Evolutionary conservation across 1,140 invertebrate genomes (phyloP), one percentile per base, ranked within the genome.

Genomic region (Zaprionus lachaisei): DNA sequence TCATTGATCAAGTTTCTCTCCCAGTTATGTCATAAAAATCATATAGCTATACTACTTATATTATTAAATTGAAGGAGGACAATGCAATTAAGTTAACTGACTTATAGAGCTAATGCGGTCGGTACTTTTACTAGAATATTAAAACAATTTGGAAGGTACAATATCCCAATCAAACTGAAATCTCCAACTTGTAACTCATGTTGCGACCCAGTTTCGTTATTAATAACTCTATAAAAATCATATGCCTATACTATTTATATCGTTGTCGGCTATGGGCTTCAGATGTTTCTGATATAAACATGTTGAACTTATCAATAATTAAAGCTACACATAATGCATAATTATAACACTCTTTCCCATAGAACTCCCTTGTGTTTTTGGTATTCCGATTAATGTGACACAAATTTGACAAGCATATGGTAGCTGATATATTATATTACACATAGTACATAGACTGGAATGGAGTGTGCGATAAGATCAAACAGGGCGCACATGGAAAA

Each of bases 351-450:
- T 58, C 22, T 20, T 12, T 1, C 47, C 12, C 47, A 12, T 41
- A 41, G 38, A 20, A 24, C 12, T 20, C 0, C 4, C 20, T 4
- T 5, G 9, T 51, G 14, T 51, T 14, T 51, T 14, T 24, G 20
- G 47, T 20, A 24, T 22, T 5, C 4, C 47, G 77, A 69, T 81
- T 81, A 81, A 81, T 81, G 77, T 81, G 80, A 81, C 80, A 80
- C 77, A 81, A 81, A 81, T 80, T 77, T 77, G 80, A 81, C 80
- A 81, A 77, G 80, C 77, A 77, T 79, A 70, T 63, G 69, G 71
- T 41, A 67, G 54, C 41, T 61, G 63, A 38, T 38, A 49, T 26
- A 47, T 74, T 47, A 28, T 60, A 65, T 38, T 51, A 51, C 47
- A 68, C 41, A 26, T 17, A 62, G 57, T 34, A 47, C 7, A 47